These are phyloP conservation scores for Epizoanthus stellaris DNA, from an alignment of 92 coral and sea anemone genomes.

Conservation along the genomic window DNA sequence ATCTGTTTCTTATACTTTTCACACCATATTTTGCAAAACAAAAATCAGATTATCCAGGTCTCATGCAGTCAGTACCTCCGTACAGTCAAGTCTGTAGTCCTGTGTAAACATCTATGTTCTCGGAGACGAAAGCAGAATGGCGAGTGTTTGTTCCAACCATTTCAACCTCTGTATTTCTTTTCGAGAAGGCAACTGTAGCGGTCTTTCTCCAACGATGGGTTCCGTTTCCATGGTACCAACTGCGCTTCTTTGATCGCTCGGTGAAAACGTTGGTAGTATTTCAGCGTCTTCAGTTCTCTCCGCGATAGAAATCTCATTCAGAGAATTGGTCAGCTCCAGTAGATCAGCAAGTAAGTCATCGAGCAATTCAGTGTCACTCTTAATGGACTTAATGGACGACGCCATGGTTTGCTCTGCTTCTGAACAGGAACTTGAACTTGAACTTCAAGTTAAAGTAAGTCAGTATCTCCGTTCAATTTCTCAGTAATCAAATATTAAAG, in stretches of 20 bases:
- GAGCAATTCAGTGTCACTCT: neutral
- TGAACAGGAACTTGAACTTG: no score
- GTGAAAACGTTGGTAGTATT: neutral
- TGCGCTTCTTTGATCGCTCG: neutral
- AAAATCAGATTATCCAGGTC: no score
- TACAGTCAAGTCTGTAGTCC: no score
- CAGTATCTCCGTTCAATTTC: neutral
- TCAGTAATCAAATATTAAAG: neutral
- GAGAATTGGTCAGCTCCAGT: neutral
- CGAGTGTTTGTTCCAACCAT: constrained; percentile 21
- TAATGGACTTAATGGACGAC: neutral
- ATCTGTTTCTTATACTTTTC: no score
- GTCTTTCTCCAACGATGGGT: neutral
- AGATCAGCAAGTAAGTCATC: constrained; percentile 18
- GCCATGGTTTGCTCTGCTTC: neutral
- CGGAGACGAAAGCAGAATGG: constrained; percentile 7
- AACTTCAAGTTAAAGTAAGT: neutral
- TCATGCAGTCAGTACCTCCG: no score
- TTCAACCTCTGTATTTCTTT: constrained; percentile 24
- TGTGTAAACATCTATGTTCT: constrained; percentile 6
- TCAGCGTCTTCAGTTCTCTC: neutral
- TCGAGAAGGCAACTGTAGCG: neutral
- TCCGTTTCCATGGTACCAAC: neutral
- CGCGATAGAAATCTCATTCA: neutral
- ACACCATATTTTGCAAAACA: no score